These are phyloP conservation scores for Orthonyx spaldingii DNA, from an alignment of 2,113 vertebrate genomes.

Conservation along the genomic window DNA sequence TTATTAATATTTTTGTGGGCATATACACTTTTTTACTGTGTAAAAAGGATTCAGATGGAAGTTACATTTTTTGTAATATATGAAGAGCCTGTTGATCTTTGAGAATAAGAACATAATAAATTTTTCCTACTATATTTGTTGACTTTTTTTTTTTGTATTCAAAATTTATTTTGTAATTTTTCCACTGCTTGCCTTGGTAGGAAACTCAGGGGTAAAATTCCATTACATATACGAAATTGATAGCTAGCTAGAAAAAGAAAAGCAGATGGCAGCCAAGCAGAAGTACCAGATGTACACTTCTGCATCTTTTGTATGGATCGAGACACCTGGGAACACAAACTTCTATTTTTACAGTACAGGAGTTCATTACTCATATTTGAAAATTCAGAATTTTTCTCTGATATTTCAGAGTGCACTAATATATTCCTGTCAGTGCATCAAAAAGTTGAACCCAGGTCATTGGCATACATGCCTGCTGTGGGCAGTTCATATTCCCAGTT, in stretches of 20 bases:
- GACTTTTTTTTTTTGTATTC: not conserved
- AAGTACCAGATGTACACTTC: not conserved
- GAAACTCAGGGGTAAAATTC: not conserved
- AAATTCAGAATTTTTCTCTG: not conserved
- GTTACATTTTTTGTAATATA: not conserved
- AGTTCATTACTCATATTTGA: not conserved
- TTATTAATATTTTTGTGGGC: not conserved
- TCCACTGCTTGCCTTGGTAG: not conserved
- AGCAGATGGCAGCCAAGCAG: not conserved
- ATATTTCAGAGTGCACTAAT: not conserved
- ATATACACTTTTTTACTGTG: not conserved
- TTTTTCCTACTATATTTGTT: not conserved
- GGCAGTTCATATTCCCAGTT: not conserved
- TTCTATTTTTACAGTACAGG: not conserved
- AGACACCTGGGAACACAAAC: not conserved
- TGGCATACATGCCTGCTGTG: not conserved
- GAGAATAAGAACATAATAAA: not conserved
- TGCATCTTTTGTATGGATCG: not conserved
- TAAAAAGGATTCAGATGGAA: not conserved
- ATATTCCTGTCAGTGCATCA: not conserved
- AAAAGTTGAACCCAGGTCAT: not conserved
- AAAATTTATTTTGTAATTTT: not conserved
- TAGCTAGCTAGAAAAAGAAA: not conserved
- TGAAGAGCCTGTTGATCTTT: not conserved
- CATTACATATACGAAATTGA: not conserved